phyloP scores from a whole-genome alignment of 1,140 invertebrate genomes.

The Drosophila tristis region DNA sequence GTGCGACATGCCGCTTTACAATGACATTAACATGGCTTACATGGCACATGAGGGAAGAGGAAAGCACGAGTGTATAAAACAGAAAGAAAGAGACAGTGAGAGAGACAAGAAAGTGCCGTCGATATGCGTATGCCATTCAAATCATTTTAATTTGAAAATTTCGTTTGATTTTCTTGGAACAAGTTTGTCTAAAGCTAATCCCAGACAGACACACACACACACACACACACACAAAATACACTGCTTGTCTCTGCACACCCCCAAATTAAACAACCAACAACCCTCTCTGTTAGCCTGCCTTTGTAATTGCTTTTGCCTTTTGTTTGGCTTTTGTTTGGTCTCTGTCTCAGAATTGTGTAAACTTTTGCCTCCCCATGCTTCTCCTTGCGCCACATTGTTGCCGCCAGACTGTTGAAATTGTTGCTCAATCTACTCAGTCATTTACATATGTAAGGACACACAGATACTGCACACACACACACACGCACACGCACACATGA shows the following conservation, averaged over 20 bases:
- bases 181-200: conserved; percentile 35
- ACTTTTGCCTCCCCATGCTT: conserved; percentile 32
- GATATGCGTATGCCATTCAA: conserved; percentile 57
- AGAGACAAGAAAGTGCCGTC: conserved; percentile 15
- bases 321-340: conserved; percentile 69
- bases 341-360: conserved; percentile 58
- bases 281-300: conserved; percentile 18
- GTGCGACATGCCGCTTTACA: conserved; percentile 36
- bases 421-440: conserved; percentile 50
- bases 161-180: conserved; percentile 73
- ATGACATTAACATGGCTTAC: conserved; percentile 68
- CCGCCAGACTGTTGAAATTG: conserved; percentile 64
- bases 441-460: conserved; percentile 34
- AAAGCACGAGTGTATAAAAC: background rate
- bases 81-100: conserved; percentile 1
- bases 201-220: background rate
- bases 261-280: background rate
- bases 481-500: background rate
- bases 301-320: conserved; percentile 77
- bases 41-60: conserved; percentile 31
- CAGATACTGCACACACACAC: conserved; percentile 12
- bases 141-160: conserved; percentile 79
- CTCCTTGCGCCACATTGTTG: conserved; percentile 39
- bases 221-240: background rate
- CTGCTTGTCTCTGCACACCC: background rate